phyloP scores from a whole-genome alignment of 2,888 invertebrate species.

The Monoplex corrugatus region DNA sequence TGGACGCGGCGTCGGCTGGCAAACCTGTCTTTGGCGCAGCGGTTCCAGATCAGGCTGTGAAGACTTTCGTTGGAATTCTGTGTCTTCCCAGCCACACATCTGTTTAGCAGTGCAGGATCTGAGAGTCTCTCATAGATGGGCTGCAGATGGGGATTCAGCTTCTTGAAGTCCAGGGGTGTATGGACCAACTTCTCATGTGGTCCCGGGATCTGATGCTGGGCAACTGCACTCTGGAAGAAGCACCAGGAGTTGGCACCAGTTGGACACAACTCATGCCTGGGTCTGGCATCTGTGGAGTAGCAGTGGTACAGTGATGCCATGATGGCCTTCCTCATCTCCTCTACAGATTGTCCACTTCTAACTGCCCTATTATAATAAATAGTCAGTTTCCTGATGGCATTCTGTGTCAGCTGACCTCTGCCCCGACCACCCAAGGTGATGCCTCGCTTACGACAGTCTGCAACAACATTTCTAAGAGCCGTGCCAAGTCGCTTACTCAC shows the following conservation, averaged over 20 bases:
- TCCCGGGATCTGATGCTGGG: conserved; percentile 13
- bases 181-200: conserved; percentile 11
- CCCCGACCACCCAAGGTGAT: conserved; percentile 39
- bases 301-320: conserved; percentile 29
- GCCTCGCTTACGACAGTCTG: conserved; percentile 36
- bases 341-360: conserved; percentile 27
- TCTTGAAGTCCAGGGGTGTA: conserved; percentile 23
- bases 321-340: conserved; percentile 42
- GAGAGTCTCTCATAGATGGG: conserved; percentile 40
- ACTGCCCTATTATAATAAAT: conserved; percentile 39
- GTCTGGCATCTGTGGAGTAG: conserved; percentile 31
- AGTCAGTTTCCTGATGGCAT: conserved; percentile 31
- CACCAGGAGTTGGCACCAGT: conserved; percentile 46
- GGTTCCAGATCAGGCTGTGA: neutral
- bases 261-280: no score
- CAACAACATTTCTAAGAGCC: conserved; percentile 42
- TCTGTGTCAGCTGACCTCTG: conserved; percentile 31
- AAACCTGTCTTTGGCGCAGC: neutral
- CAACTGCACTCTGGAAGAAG: conserved; percentile 21
- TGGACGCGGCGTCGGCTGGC: neutral
- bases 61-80: neutral
- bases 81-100: neutral
- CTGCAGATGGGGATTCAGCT: conserved; percentile 23
- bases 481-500: conserved; percentile 45
- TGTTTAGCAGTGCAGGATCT: neutral